Base-by-base conservation (phyloP, 2,888 invertebrate genomes). In the Pasiphila rectangulata region DNA sequence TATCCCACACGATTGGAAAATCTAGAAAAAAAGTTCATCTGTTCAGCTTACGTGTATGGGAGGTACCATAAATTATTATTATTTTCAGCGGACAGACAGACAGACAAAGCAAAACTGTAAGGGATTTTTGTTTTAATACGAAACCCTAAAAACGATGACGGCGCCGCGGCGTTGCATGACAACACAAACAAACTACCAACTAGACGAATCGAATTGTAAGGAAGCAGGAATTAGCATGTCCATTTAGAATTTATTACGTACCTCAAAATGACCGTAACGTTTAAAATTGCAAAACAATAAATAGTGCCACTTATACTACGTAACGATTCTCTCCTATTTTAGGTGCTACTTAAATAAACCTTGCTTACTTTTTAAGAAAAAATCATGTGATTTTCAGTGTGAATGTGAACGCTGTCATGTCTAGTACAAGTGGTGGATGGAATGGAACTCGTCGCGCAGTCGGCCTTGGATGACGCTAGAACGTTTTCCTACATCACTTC, bases 401-500 rank as follows among this genome's bases (percentile, higher is more conserved):
- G n/a, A 10, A 25, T 27, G 7, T 27, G 3, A 27, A 27, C 13
- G 13, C 13, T 6, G n/a, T n/a, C n/a, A 6, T 27, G 27, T 27
- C 27, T 13, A 13, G 21, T 21, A 21, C 7, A 69, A 69, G 69
- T 68, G 71, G 68, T 75, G 71, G 75, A 75, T 70, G 72, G 71
- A 74, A 75, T 70, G 72, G 68, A 73, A 67, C 71, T 72, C 66
- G 74, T 67, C 72, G 68, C 75, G 72, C 61, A 59, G 64, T 62
- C 65, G 82, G 72, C 87, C 87, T 87, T 88, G 86, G 64, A 72
- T 72, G 82, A 79, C 83, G 83, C 63, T 80, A 73, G 72, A 78
- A 75, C 80, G 83, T 86, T 86, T 86, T 86, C 84, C 84, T 85
- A 83, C 80, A 75, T 79, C 67, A 84, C 83, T 86, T 87, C 87